Conservation (phyloP, 1,140 invertebrate genomes). For the Carposina sasakii region DNA sequence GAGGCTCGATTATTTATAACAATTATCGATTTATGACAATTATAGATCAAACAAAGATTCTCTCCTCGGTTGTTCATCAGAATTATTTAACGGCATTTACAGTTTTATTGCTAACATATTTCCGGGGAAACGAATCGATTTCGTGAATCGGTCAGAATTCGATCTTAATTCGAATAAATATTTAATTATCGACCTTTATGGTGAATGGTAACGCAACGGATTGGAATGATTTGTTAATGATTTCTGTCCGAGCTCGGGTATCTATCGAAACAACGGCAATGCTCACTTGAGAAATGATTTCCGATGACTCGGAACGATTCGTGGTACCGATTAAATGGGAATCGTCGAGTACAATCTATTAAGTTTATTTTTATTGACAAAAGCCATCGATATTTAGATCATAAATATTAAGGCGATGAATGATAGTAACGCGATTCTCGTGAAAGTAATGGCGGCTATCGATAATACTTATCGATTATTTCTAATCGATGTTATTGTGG, state of each 20-base stretch:
- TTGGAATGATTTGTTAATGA: slow-evolving; percentile 51
- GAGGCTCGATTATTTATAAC: slow-evolving; percentile 45
- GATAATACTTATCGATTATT: slow-evolving; percentile 17
- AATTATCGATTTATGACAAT: slow-evolving; percentile 53
- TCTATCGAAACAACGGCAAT: too few relatives aligned
- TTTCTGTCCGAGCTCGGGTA: too few relatives aligned
- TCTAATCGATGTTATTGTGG: too few relatives aligned
- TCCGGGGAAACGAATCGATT: slow-evolving; percentile 61
- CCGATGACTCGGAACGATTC: too few relatives aligned
- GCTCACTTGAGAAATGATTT: too few relatives aligned
- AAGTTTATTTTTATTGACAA: too few relatives aligned
- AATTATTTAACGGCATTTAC: slow-evolving; percentile 58
- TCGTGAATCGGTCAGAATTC: slow-evolving; percentile 41
- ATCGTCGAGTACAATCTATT: too few relatives aligned
- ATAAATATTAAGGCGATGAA: too few relatives aligned
- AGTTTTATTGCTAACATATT: slow-evolving; percentile 48
- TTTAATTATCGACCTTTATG: slow-evolving; percentile 62
- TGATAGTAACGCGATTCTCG: too few relatives aligned
- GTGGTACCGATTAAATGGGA: too few relatives aligned
- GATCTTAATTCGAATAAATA: slow-evolving; percentile 62
- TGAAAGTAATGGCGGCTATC: slow-evolving; percentile 30
- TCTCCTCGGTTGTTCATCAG: slow-evolving; percentile 52
- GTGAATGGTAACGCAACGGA: slow-evolving; percentile 60
- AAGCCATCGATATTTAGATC: too few relatives aligned
- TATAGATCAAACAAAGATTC: slow-evolving; percentile 48